phyloP scores from a whole-genome alignment of 2,888 invertebrate genomes.

The Anticlea derivata region DNA sequence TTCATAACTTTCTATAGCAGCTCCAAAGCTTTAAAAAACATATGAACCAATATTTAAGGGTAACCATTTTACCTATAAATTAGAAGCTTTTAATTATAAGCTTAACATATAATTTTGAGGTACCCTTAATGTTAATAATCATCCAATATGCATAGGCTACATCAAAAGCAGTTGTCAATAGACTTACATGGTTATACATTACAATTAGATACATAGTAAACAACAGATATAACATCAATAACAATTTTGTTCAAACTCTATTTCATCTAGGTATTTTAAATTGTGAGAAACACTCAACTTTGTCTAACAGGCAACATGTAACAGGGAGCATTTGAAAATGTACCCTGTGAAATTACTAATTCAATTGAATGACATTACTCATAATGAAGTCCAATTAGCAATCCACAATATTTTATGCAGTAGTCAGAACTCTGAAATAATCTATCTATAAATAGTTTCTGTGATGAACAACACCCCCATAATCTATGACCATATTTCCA shows the following conservation, averaged over 20 bases:
- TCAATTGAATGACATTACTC: background rate
- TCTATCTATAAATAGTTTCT: slow-evolving; percentile 24
- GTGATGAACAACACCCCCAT: slow-evolving; percentile 26
- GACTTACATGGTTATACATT: background rate
- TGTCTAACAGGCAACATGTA: background rate
- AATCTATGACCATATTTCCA: slow-evolving; percentile 37
- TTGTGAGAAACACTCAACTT: background rate
- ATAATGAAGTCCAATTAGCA: background rate
- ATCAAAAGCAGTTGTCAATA: slow-evolving; percentile 11
- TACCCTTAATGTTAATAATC: too few species aligned
- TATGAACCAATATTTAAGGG: too few species aligned
- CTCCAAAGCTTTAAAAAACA: too few species aligned
- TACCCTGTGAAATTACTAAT: background rate
- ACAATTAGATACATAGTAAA: slow-evolving; percentile 14
- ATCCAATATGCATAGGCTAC: slow-evolving; percentile 9
- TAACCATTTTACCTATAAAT: too few species aligned
- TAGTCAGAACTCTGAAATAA: background rate
- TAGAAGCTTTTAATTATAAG: too few species aligned
- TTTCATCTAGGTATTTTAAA: too few species aligned
- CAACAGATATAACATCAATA: slow-evolving; percentile 21
- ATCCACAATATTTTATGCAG: too few species aligned
- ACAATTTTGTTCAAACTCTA: slow-evolving; percentile 19
- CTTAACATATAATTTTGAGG: too few species aligned
- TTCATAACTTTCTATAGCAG: too few species aligned
- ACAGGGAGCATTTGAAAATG: background rate